phyloP scores from a whole-genome alignment of 1,140 invertebrate genomes.

The Littorina saxatilis region DNA sequence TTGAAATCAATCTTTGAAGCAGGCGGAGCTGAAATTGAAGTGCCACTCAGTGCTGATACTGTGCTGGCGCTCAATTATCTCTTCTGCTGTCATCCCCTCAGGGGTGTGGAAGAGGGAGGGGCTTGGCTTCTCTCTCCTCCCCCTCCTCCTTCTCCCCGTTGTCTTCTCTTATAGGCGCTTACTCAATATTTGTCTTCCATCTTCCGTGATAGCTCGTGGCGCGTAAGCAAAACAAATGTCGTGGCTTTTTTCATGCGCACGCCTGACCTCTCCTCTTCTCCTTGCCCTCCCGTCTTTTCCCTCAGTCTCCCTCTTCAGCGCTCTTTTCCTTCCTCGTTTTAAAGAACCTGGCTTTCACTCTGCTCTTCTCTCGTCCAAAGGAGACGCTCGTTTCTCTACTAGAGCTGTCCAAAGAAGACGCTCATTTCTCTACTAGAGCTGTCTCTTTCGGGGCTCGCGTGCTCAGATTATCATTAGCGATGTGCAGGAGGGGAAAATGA shows the following conservation, averaged over 20 bases:
- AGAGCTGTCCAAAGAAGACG: too few species aligned
- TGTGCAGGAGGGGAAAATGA: conserved; percentile 4
- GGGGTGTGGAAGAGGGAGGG: background rate
- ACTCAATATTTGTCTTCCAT: conserved; percentile 33
- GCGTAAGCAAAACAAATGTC: conserved; percentile 18
- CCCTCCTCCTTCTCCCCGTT: background rate
- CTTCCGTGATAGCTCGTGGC: background rate
- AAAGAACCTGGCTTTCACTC: too few species aligned
- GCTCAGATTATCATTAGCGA: background rate
- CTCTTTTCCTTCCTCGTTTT: too few species aligned
- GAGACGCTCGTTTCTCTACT: too few species aligned
- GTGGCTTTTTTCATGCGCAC: background rate
- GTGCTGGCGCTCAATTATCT: conserved; percentile 21
- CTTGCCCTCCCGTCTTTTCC: background rate
- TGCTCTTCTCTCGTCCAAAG: too few species aligned
- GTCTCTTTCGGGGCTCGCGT: background rate
- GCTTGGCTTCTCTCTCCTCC: background rate
- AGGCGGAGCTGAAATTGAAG: conserved; percentile 28
- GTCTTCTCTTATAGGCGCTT: background rate
- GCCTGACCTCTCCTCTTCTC: background rate
- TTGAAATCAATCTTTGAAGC: conserved; percentile 35
- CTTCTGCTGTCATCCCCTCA: background rate
- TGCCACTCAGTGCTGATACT: conserved; percentile 20
- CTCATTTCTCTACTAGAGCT: background rate
- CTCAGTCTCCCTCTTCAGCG: too few species aligned